These are phyloP conservation scores for Chiridota heheva DNA, from an alignment of 35 echinoderm and acorn worm genomes.

Conservation along the genomic window DNA sequence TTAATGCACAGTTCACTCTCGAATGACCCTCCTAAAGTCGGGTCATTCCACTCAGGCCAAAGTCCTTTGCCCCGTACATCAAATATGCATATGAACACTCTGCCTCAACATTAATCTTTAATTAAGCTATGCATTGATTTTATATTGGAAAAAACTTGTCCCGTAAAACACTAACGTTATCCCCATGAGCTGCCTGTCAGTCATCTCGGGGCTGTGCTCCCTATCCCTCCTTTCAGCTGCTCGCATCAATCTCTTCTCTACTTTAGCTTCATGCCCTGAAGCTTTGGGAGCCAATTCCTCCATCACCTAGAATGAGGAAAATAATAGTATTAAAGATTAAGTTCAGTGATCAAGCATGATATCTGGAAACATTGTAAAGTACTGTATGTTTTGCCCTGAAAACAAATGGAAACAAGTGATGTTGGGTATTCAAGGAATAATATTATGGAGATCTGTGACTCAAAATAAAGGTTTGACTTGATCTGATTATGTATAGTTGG, in stretches of 20 bases:
- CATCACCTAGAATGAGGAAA: conserved; percentile 45
- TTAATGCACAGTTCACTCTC: no score
- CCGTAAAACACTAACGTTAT: conserved; percentile 39
- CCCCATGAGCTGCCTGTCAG: conserved; percentile 64
- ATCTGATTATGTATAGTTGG: no score
- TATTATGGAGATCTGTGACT: not conserved
- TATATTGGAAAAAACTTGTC: not conserved
- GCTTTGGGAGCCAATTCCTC: conserved; percentile 81
- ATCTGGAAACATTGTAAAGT: not conserved
- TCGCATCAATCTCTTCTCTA: conserved; percentile 64
- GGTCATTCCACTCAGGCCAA: no score
- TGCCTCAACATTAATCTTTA: no score
- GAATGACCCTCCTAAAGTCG: no score
- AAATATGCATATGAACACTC: no score
- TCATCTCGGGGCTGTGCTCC: conserved; percentile 59
- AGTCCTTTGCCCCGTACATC: no score
- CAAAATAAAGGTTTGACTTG: no score
- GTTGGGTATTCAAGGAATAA: not conserved
- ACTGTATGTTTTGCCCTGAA: not conserved
- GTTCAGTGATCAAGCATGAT: not conserved
- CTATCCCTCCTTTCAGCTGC: conserved; percentile 41
- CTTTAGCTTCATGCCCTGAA: conserved; percentile 80
- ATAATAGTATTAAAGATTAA: not conserved
- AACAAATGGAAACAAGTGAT: not conserved
- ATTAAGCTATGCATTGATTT: not conserved